Base-by-base conservation (phyloP, 1,140 invertebrate genomes). In the Heliconius hermathena region DNA sequence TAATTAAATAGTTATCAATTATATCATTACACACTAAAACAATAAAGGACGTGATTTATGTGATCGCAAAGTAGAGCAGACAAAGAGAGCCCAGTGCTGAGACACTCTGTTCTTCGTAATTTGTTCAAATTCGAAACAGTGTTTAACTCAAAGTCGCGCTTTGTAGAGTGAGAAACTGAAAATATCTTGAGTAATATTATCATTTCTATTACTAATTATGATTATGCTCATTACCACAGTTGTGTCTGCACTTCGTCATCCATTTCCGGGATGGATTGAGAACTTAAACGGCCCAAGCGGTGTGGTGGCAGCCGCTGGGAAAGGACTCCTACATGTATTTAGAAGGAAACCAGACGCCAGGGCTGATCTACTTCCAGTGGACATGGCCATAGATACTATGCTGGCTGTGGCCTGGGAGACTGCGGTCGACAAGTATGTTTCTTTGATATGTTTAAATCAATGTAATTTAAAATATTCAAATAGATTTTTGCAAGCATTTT, bases 201-300 rank as follows among this genome's bases (percentile, higher is more conserved):
- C 41, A 46, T 46, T 46, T 46, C 4, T 46, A 46, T 46, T 13
- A 46, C 11, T 46, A 46, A 41, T 52, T 6, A 52, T 52, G 49
- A 29, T 9, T 29, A 66, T 22, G 26, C 60, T 26, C 2, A 66
- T 26, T 13, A 26, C 11, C 26, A n/a, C 81, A 94, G 93, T 94
- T 60, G 84, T 93, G 4, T 92, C 90, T 0, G 78, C 93, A 0
- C 82, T 91, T 0, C 82, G 84, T 1, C 76, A 88, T 6, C 96
- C 96, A 0, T 88, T 95, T 26, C 93, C 95, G 1, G 97, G 97
- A 2, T 98, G 97, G 97, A 97, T 98, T 2, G 98, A 99, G 90
- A 99, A 98, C 89, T 95, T 98, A 73, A 98, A 98, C 94, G 98
- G 98, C n/a, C 97, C 98, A 2, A 98, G 97, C 66, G 98, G 96